Evolutionary conservation across 2,888 invertebrate genomes (phyloP).

Genomic region (Tupiocoris notatus): DNA sequence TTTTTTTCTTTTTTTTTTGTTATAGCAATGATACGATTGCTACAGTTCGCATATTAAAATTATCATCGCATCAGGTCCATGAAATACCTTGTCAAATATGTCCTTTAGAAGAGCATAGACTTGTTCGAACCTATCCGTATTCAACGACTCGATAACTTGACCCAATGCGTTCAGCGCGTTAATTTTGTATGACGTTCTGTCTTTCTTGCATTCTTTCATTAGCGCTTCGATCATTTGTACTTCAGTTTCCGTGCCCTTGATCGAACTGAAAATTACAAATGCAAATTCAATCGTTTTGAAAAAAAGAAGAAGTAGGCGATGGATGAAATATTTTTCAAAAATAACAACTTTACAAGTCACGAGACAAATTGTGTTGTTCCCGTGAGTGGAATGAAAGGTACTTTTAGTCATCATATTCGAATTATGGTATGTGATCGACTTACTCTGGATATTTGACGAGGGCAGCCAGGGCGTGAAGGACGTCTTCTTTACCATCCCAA

Average conservation of each 20-base stretch:
- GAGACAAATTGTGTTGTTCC: too few relatives aligned
- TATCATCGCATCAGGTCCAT: too few relatives aligned
- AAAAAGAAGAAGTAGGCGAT: too few relatives aligned
- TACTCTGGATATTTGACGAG: slow-evolving; percentile 56
- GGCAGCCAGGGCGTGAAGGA: slow-evolving; percentile 74
- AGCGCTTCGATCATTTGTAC: slow-evolving; percentile 65
- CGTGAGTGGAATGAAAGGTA: too few relatives aligned
- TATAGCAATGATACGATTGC: too few relatives aligned
- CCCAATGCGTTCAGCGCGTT: slow-evolving; percentile 28
- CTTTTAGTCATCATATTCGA: too few relatives aligned
- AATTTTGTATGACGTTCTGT: slow-evolving; percentile 56
- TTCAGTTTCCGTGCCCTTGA: slow-evolving; percentile 52
- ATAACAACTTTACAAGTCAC: too few relatives aligned
- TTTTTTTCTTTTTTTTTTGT: too few relatives aligned
- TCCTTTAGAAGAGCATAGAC: slow-evolving; percentile 75
- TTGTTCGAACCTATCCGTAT: slow-evolving; percentile 72
- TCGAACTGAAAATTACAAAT: slow-evolving; percentile 20
- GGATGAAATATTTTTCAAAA: too few relatives aligned
- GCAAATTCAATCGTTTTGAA: too few relatives aligned
- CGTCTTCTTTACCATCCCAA: slow-evolving; percentile 84
- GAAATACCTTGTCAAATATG: slow-evolving; percentile 67
- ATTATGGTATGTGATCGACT: too few relatives aligned
- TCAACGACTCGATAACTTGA: slow-evolving; percentile 48
- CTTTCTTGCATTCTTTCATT: slow-evolving; percentile 77
- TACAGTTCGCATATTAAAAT: too few relatives aligned